A percentile compares a stretch with the other conserved stretches of the same genome.
Evolutionary conservation across 2,888 invertebrate species (phyloP).

Genomic region (Pheosia tremula): DNA sequence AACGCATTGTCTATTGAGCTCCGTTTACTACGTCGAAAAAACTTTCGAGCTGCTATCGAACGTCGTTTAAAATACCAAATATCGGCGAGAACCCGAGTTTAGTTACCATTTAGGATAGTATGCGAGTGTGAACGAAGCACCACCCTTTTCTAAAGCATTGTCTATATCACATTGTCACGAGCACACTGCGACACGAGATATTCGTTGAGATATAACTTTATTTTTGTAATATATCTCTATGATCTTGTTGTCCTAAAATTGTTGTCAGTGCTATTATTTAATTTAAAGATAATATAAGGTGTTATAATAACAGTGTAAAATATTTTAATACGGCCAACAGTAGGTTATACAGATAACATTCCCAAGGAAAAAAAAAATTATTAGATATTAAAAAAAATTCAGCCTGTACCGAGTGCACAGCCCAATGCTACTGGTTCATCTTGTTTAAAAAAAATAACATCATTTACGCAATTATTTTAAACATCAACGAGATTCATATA

Average conservation of each 20-base stretch:
- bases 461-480: too few species aligned
- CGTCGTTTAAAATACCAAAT: slow-evolving; percentile 15
- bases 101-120: slow-evolving; percentile 21
- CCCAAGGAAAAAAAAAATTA: too few species aligned
- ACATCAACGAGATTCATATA: too few species aligned
- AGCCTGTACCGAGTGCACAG: too few species aligned
- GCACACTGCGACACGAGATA: slow-evolving; percentile 80
- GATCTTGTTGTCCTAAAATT: slow-evolving; percentile 42
- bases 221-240: slow-evolving; percentile 72
- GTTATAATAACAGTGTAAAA: too few species aligned
- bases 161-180: slow-evolving; percentile 82
- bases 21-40: slow-evolving; percentile 50
- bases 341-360: too few species aligned
- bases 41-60: slow-evolving; percentile 25
- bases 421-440: too few species aligned
- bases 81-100: slow-evolving; percentile 29
- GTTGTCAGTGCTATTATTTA: background rate
- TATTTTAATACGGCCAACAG: too few species aligned
- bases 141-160: slow-evolving; percentile 78
- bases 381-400: too few species aligned
- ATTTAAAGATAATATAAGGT: too few species aligned
- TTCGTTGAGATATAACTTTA: slow-evolving; percentile 78
- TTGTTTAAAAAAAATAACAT: too few species aligned
- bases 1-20: slow-evolving; percentile 69
- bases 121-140: slow-evolving; percentile 60